phyloP scores from a whole-genome alignment of 2,888 invertebrate genomes.

The Tridacna gigas region DNA sequence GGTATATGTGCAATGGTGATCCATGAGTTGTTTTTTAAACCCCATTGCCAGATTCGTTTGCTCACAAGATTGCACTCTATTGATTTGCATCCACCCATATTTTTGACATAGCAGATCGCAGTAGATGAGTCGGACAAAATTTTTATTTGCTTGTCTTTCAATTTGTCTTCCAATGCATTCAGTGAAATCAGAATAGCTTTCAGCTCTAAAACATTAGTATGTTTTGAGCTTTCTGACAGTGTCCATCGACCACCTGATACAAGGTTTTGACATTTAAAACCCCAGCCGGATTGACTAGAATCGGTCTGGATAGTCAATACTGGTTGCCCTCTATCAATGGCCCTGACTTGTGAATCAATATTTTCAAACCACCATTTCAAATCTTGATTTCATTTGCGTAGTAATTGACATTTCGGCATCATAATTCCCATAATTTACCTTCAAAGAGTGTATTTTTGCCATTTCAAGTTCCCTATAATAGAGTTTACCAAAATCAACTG shows the following conservation, averaged over 20 bases:
- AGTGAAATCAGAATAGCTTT: conserved; percentile 17
- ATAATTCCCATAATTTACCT: conserved; percentile 18
- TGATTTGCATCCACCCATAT: conserved; percentile 26
- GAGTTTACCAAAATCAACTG: conserved; percentile 22
- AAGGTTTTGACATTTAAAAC: neutral
- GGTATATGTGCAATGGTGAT: conserved; percentile 11
- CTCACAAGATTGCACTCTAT: conserved; percentile 36
- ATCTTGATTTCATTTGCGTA: conserved; percentile 2
- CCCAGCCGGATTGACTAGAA: neutral
- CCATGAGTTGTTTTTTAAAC: conserved; percentile 23
- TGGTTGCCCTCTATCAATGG: neutral
- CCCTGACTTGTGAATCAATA: neutral
- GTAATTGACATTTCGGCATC: conserved; percentile 21
- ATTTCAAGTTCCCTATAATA: neutral
- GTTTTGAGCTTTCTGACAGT: neutral
- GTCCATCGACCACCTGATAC: conserved; percentile 14
- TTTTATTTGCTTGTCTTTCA: conserved; percentile 9
- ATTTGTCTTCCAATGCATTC: neutral
- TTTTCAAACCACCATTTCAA: neutral
- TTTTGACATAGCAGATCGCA: conserved; percentile 14
- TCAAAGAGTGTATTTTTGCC: too few relatives aligned
- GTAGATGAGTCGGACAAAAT: conserved; percentile 4
- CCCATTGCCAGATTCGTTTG: conserved; percentile 31
- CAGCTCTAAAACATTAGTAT: conserved; percentile 30
- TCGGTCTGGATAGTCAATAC: neutral